Percentiles rank a stretch among this genome's conserved stretches.
These are phyloP conservation scores for Cyanoliseus patagonus DNA, from an alignment of 2,113 vertebrate genomes.

Conservation along the genomic window DNA sequence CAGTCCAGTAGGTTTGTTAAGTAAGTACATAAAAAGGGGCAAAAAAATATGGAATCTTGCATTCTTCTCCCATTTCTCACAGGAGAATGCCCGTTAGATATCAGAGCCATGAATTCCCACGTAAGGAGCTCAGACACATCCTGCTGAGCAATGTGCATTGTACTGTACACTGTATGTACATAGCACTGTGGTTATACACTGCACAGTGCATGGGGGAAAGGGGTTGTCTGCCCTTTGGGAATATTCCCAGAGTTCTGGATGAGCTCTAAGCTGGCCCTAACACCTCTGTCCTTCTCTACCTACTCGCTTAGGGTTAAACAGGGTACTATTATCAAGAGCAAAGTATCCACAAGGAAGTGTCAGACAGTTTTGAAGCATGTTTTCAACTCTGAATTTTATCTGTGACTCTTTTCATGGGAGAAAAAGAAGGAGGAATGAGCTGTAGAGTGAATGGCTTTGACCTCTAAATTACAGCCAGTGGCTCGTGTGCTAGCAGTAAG, in stretches of 20 bases:
- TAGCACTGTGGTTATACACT: accelerated
- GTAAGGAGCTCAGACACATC: background rate
- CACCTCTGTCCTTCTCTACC: background rate
- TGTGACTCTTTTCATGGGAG: background rate
- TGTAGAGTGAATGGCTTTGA: background rate
- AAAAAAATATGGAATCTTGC: background rate
- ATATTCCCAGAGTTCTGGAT: background rate
- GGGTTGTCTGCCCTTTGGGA: background rate
- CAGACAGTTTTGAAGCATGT: background rate
- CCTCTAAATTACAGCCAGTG: background rate
- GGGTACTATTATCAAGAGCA: too few species aligned
- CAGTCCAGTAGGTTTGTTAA: background rate
- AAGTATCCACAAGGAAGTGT: background rate
- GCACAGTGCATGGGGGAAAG: accelerated
- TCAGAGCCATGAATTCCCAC: background rate
- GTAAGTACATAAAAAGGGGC: background rate
- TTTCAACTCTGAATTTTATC: background rate
- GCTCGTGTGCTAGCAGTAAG: background rate
- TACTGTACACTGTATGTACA: background rate
- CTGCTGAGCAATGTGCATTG: background rate
- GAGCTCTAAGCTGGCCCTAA: background rate
- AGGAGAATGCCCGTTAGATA: background rate
- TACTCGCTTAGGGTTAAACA: background rate
- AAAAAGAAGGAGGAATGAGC: background rate
- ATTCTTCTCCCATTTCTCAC: background rate